Evolutionary conservation across 1,140 invertebrate species (phyloP).

Genomic region (Yoshiicerus persimilis): DNA sequence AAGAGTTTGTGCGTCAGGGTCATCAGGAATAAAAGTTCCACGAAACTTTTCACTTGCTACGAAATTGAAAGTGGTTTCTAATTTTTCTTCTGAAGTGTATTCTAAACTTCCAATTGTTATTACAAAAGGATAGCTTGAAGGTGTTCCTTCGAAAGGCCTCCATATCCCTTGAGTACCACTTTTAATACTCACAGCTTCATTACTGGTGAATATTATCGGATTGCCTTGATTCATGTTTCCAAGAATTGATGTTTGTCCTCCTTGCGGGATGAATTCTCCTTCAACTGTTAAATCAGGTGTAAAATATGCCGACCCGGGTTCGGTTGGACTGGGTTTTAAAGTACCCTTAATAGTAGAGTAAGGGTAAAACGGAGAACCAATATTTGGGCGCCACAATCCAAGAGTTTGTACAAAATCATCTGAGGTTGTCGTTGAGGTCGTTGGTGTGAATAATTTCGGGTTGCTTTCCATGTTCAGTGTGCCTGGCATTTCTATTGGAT

Average conservation of each 20-base stretch:
- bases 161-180: background rate
- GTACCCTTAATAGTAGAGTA: background rate
- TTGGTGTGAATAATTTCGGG: background rate
- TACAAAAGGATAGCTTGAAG: background rate
- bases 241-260: background rate
- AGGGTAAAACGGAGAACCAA: background rate
- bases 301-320: background rate
- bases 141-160: background rate
- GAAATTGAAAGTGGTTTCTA: background rate
- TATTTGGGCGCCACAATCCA: background rate
- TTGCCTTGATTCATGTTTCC: background rate
- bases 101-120: background rate
- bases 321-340: background rate
- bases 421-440: background rate
- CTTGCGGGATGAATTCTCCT: background rate
- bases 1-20: background rate
- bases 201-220: background rate
- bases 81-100: background rate
- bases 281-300: background rate
- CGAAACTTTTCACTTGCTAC: background rate
- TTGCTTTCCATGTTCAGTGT: background rate
- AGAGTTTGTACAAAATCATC: background rate
- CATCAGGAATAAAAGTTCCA: background rate
- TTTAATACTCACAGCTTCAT: background rate
- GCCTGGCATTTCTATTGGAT: background rate